Evolutionary conservation across 2,888 invertebrate genomes (phyloP).

Genomic region (Tetramorium bicarinatum): DNA sequence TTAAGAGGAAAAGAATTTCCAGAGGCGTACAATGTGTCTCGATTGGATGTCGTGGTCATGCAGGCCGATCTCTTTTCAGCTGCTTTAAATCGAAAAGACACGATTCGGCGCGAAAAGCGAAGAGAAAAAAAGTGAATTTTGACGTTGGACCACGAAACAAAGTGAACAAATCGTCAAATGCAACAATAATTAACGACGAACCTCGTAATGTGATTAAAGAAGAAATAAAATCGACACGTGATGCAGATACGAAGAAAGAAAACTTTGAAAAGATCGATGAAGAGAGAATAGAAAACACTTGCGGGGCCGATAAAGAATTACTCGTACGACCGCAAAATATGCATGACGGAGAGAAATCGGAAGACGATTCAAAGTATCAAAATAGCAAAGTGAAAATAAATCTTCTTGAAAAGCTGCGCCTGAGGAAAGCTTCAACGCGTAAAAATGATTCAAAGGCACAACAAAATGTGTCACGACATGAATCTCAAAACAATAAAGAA

Average conservation of each 20-base stretch:
- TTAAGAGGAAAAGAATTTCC: conserved; percentile 71
- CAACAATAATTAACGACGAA: neutral
- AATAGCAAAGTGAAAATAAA: neutral
- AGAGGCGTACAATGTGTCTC: conserved; percentile 71
- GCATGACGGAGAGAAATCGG: neutral
- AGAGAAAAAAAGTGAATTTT: neutral
- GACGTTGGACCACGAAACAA: neutral
- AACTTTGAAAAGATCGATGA: neutral
- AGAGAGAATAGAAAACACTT: neutral
- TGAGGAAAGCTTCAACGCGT: neutral
- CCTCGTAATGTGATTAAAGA: neutral
- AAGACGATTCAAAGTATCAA: neutral
- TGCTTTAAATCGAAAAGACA: conserved; percentile 60
- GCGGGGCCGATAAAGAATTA: neutral
- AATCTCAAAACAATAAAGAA: neutral
- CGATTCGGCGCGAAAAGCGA: conserved; percentile 13
- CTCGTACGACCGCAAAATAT: neutral
- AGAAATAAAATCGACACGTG: neutral
- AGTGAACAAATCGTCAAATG: neutral
- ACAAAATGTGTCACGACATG: neutral
- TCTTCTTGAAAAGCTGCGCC: neutral
- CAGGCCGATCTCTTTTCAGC: conserved; percentile 46
- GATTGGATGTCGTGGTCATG: conserved; percentile 31
- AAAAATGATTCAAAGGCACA: neutral
- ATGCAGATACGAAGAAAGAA: neutral